Base-by-base conservation (phyloP, 2,888 invertebrate genomes). In the Nomada hirtipes region DNA sequence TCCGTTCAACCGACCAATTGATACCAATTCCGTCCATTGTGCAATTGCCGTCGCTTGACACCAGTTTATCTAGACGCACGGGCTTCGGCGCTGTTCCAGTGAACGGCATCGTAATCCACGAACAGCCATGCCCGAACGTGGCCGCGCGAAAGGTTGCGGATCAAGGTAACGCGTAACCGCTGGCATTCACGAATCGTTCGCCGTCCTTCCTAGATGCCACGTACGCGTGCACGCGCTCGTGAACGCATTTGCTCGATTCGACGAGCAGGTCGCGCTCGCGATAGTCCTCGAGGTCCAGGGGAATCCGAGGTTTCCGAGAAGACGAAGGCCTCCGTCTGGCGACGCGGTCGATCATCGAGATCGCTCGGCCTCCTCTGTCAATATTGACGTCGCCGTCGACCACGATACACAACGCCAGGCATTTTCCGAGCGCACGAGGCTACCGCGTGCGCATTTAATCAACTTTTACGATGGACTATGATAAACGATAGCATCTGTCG, bases 21-120 rank as follows among this genome's bases (percentile, higher is more conserved):
- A 88, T 86, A 84, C 85, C 89, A 91, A 91, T 92, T 88, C 83
- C 82, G 74, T 65, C 64, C 83, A 88, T 89, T 89, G 84, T 83
- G 84, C 87, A 85, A 91, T 90, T 90, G 87, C 74, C 86, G 84
- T 79, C 87, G 82, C 85, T 92, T 91, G 90, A 92, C 90, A 86
- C 77, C 71, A 86, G 82, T 91, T 89, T 84, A 88, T 89, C 64
- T 47, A 23, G 44, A 68, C 68, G 13, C 50, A 42, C n/a, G 52
- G 53, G 64, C 69, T 65, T 36, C 9, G 67, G 63, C 69, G 63
- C 71, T 68, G 64, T 80, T 86, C 29, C 74, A 76, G 69, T 61
- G 57, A 75, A 78, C 71, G 78, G 57, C 72, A 18, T 73, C n/a
- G 73, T 59, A 69, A 83, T 60, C 76, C 76, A 55, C 36, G 79